phyloP scores from a whole-genome alignment of 2,797 vertebrate species.

The Euthynnus affinis region DNA sequence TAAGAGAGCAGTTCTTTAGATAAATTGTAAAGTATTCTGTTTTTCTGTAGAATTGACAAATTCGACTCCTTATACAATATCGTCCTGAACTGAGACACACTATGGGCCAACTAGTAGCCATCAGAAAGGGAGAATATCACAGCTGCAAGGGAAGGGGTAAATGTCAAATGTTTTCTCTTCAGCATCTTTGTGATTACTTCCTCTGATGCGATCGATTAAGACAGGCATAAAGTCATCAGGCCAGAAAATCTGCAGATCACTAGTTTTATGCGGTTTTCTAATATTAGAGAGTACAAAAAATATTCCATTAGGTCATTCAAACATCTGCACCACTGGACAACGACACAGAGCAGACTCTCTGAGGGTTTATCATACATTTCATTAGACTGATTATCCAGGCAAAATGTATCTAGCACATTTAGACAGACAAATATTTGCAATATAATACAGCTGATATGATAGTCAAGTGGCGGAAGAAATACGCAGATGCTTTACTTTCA shows the following conservation, averaged over 20 bases:
- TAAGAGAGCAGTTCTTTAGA: background rate
- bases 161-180: conserved; percentile 41
- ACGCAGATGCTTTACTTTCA: background rate
- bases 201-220: conserved; percentile 47
- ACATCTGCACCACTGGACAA: conserved; percentile 45
- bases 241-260: conserved; percentile 53
- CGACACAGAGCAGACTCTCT: conserved; percentile 18
- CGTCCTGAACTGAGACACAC: background rate
- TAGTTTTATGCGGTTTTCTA: conserved; percentile 42
- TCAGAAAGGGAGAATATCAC: conserved; percentile 9
- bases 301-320: conserved; percentile 64
- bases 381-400: conserved; percentile 26
- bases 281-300: conserved; percentile 44
- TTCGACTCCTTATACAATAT: background rate
- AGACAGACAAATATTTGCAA: background rate
- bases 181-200: conserved; percentile 38
- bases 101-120: background rate
- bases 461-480: background rate
- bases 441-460: background rate
- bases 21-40: too few species aligned
- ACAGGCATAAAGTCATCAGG: conserved; percentile 49
- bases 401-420: conserved; percentile 30
- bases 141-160: conserved; percentile 3
- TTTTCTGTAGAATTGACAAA: conserved; percentile 9
- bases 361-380: conserved; percentile 34